phyloP scores from a whole-genome alignment of 2,888 invertebrate species.

The Altica lythri region DNA sequence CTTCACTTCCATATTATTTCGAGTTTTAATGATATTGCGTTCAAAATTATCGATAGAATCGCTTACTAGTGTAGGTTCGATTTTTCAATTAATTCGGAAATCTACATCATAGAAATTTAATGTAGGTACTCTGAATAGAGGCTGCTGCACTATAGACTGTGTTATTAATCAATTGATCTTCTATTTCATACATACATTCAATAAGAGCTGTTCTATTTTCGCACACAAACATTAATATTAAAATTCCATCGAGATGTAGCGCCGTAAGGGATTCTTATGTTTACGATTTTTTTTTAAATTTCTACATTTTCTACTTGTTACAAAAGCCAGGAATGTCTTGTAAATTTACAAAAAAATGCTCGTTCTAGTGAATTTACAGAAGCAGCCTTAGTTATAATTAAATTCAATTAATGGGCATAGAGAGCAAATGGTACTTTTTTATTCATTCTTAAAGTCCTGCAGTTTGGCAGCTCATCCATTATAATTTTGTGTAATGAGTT shows the following conservation, averaged over 20 bases:
- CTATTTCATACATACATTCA: constrained; percentile 30
- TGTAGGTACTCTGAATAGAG: constrained; percentile 27
- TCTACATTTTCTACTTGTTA: constrained; percentile 29
- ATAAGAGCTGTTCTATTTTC: constrained; percentile 38
- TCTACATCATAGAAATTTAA: constrained; percentile 37
- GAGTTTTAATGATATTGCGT: constrained; percentile 19
- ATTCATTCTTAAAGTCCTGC: constrained; percentile 31
- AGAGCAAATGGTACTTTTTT: constrained; percentile 37
- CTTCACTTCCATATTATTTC: constrained; percentile 28
- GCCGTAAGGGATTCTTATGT: not conserved
- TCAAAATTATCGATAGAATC: constrained; percentile 27
- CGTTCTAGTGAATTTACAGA: constrained; percentile 28
- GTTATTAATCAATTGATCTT: constrained; percentile 21
- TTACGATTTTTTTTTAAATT: not conserved
- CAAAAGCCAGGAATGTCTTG: constrained; percentile 34
- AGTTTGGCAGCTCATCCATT: constrained; percentile 34
- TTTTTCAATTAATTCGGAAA: constrained; percentile 33
- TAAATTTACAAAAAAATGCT: constrained; percentile 37
- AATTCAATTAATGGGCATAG: constrained; percentile 36
- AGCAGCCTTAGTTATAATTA: constrained; percentile 31
- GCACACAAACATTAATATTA: not conserved
- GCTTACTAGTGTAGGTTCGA: constrained; percentile 17
- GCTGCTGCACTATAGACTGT: constrained; percentile 32
- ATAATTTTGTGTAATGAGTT: constrained; percentile 36
- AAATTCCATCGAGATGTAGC: not conserved